phyloP scores from a whole-genome alignment of 2,113 vertebrate genomes.

The Nymphicus hollandicus region DNA sequence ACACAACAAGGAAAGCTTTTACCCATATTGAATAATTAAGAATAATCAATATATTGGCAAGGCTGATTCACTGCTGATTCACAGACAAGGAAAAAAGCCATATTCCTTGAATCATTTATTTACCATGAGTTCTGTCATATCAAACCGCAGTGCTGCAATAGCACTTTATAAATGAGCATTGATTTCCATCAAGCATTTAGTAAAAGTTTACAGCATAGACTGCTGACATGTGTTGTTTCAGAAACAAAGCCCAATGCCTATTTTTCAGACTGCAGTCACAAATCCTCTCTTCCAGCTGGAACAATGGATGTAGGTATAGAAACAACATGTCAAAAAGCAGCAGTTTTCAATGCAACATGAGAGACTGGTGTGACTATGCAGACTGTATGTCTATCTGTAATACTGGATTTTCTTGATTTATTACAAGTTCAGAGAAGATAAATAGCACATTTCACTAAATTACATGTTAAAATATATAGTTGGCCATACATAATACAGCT shows the following conservation, averaged over 20 bases:
- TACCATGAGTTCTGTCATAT: neutral
- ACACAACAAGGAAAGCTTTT: constrained; percentile 8
- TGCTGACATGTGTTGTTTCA: neutral
- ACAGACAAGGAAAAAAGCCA: neutral
- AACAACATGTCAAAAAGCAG: neutral
- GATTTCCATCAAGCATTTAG: neutral
- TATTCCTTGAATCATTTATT: neutral
- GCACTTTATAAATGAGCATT: neutral
- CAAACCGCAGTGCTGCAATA: neutral
- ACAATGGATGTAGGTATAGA: neutral
- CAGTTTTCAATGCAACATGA: neutral
- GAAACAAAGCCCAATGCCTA: neutral
- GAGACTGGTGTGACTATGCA: neutral
- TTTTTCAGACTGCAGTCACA: neutral
- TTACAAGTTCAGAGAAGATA: neutral
- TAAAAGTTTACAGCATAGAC: neutral
- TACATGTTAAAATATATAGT: neutral
- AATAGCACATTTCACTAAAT: constrained; percentile 3
- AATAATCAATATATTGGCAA: constrained; percentile 48
- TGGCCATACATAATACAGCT: neutral
- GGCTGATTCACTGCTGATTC: neutral
- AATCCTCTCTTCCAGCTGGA: neutral
- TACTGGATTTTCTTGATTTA: neutral
- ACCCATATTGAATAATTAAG: neutral
- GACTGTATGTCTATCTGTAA: neutral